Percentiles rank a stretch among this genome's conserved stretches.
phyloP scores from a whole-genome alignment of 2,797 vertebrate species.

The Rhynchotus rufescens region DNA sequence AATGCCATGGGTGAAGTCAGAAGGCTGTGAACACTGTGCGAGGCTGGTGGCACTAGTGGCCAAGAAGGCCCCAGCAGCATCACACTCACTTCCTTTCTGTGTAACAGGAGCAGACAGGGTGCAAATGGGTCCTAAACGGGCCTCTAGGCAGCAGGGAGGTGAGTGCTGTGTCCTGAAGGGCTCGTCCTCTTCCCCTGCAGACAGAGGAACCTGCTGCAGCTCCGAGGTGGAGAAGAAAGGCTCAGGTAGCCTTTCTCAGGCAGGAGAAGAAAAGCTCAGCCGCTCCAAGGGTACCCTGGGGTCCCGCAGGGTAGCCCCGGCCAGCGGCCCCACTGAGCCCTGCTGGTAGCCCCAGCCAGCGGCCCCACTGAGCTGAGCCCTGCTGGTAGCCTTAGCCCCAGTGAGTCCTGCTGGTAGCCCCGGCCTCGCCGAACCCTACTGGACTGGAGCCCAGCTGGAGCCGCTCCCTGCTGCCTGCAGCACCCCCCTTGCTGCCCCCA shows the following conservation, averaged over 20 bases:
- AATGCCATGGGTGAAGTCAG: neutral
- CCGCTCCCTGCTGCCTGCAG: too few species aligned
- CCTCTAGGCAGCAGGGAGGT: neutral
- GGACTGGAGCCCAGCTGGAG: too few species aligned
- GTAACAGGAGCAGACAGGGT: constrained; percentile 23
- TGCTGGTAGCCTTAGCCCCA: too few species aligned
- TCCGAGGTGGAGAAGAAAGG: neutral
- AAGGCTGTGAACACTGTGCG: neutral
- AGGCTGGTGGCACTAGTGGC: neutral
- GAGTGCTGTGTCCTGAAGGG: neutral
- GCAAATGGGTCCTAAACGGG: constrained; percentile 29
- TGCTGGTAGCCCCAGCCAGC: too few species aligned
- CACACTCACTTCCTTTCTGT: neutral
- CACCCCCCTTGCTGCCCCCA: neutral
- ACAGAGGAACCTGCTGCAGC: neutral
- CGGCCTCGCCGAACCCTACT: too few species aligned
- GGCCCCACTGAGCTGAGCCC: too few species aligned
- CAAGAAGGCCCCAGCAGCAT: neutral
- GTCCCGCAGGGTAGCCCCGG: neutral
- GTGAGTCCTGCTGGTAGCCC: too few species aligned
- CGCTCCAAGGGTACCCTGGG: neutral
- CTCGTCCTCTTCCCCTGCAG: neutral
- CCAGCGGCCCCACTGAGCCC: neutral
- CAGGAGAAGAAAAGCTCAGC: neutral
- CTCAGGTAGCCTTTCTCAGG: too few species aligned